These are phyloP conservation scores for Lydus trimaculatus DNA, from an alignment of 2,888 invertebrate species.

Conservation along the genomic window DNA sequence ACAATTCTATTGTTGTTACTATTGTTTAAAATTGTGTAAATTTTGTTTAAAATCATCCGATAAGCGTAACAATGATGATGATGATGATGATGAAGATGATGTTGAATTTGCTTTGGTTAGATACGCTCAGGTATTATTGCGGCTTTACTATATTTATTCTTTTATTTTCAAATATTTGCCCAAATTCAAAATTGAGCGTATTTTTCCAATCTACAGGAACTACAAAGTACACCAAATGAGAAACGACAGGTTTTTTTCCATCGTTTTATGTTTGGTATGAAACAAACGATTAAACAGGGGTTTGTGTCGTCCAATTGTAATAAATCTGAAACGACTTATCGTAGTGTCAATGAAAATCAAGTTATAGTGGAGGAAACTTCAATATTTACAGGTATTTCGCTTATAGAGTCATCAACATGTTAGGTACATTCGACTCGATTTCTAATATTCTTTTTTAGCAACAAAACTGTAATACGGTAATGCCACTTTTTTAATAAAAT, in stretches of 20 bases:
- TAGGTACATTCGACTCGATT: too few relatives aligned
- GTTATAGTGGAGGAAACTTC: background rate
- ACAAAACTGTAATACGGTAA: too few relatives aligned
- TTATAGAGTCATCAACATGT: background rate
- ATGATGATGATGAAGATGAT: constrained; percentile 48
- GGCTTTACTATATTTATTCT: background rate
- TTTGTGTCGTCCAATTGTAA: background rate
- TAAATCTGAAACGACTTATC: background rate
- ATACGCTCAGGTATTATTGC: constrained; percentile 42
- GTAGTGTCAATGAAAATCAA: background rate
- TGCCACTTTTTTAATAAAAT: too few relatives aligned
- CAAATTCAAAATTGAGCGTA: background rate
- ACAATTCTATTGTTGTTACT: constrained; percentile 34
- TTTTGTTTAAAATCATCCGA: constrained; percentile 38
- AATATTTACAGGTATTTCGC: background rate
- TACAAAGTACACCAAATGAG: constrained; percentile 7
- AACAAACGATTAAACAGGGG: constrained; percentile 15
- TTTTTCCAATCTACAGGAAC: background rate
- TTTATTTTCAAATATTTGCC: background rate
- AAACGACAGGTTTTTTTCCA: constrained; percentile 10
- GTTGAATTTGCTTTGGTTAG: constrained; percentile 43
- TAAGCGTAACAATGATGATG: constrained; percentile 44
- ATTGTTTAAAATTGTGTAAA: too few relatives aligned
- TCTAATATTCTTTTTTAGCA: too few relatives aligned
- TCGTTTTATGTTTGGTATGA: constrained; percentile 9